phyloP scores from a whole-genome alignment of 2,888 invertebrate genomes.

The Adineta ricciae region DNA sequence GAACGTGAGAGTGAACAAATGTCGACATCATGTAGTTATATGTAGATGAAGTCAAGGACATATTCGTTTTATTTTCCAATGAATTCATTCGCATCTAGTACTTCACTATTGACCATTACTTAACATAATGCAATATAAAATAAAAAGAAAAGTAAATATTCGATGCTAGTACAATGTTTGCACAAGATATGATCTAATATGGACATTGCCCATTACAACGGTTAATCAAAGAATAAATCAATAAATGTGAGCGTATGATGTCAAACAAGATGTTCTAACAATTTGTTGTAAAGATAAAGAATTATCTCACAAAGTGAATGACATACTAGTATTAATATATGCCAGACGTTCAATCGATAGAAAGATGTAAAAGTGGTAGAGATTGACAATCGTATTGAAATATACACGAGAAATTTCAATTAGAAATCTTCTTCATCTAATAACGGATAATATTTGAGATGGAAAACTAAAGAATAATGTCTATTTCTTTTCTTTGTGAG shows the following conservation, averaged over 20 bases:
- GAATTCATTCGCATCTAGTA: not conserved
- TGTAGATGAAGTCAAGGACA: not conserved
- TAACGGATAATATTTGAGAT: no score
- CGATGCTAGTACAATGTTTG: not conserved
- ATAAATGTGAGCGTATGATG: not conserved
- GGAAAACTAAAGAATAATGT: no score
- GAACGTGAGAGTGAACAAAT: not conserved
- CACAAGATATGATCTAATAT: not conserved
- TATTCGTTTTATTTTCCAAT: not conserved
- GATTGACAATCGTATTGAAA: no score
- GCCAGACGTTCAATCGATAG: no score
- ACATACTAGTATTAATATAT: no score
- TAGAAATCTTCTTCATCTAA: no score
- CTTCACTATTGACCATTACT: not conserved
- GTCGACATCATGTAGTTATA: not conserved
- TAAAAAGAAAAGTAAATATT: not conserved
- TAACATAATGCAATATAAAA: not conserved
- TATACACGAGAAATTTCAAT: no score
- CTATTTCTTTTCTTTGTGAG: no score
- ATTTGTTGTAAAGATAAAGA: not conserved
- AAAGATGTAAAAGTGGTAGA: no score
- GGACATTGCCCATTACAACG: not conserved
- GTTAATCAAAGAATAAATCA: not conserved
- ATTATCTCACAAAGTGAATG: no score
- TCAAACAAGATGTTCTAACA: not conserved